Conservation (phyloP, 64 coral and sea anemone species). For the Montipora capricornis region DNA sequence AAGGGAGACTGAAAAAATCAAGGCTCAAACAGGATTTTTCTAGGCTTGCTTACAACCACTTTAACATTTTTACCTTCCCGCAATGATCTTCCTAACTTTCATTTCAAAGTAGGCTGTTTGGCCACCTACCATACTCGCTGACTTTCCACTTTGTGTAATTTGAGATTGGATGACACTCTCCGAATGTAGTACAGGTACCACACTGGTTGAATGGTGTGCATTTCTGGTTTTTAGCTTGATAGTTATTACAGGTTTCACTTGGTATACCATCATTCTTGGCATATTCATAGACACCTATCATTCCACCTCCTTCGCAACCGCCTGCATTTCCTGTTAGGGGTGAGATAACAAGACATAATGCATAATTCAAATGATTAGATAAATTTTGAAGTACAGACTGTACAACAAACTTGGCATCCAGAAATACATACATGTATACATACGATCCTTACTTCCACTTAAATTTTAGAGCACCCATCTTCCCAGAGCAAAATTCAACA, state of each 20-base stretch:
- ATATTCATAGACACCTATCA: slow-evolving; percentile 87
- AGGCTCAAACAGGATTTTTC: too few species aligned
- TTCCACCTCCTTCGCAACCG: slow-evolving; percentile 88
- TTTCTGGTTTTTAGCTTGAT: slow-evolving; percentile 88
- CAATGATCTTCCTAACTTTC: too few species aligned
- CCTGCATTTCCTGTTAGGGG: slow-evolving; percentile 78
- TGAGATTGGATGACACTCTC: slow-evolving; percentile 70
- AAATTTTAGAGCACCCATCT: too few species aligned
- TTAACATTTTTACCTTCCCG: too few species aligned
- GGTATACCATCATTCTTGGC: slow-evolving; percentile 87
- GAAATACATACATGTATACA: too few species aligned
- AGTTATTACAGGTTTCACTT: slow-evolving; percentile 98
- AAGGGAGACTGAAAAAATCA: too few species aligned
- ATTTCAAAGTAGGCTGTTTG: too few species aligned
- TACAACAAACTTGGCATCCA: too few species aligned
- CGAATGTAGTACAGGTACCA: slow-evolving; percentile 82
- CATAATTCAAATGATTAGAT: not conserved
- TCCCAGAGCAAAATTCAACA: too few species aligned
- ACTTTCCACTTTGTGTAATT: slow-evolving; percentile 96
- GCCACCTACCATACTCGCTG: slow-evolving; percentile 85
- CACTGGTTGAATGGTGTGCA: slow-evolving; percentile 84
- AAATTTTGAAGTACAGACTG: not conserved
- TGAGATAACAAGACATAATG: not conserved
- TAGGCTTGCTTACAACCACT: too few species aligned
- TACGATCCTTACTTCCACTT: too few species aligned